Evolutionary conservation across 2,888 invertebrate species (phyloP).

Genomic region (Oligia strigilis): DNA sequence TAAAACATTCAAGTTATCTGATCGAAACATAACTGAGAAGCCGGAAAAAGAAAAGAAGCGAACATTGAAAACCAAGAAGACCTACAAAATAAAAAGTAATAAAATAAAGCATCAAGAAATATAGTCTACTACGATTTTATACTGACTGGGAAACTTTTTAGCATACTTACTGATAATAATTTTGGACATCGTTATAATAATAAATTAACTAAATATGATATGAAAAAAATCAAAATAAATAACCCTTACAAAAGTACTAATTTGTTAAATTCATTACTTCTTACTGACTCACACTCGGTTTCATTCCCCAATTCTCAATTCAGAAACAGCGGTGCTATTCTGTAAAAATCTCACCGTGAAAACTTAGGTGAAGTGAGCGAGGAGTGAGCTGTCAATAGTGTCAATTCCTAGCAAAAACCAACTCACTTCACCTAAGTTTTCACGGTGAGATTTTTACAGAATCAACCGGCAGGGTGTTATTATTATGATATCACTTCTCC

Average conservation of each 20-base stretch:
- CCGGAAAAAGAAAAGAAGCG: constrained; percentile 48
- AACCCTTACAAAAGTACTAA: neutral
- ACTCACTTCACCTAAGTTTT: too few species aligned
- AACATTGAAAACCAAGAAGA: constrained; percentile 49
- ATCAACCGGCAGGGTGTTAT: neutral
- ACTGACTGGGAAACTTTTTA: neutral
- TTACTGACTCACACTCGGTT: neutral
- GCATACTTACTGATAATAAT: neutral
- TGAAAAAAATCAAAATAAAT: constrained; percentile 10
- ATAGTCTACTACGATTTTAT: constrained; percentile 21
- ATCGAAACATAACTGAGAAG: constrained; percentile 71
- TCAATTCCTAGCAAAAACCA: too few species aligned
- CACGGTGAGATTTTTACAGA: too few species aligned
- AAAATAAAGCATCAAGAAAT: constrained; percentile 37
- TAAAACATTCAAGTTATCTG: constrained; percentile 84
- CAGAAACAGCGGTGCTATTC: neutral
- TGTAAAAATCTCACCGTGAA: too few species aligned
- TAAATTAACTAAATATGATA: neutral
- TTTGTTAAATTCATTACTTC: neutral
- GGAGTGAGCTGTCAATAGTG: too few species aligned
- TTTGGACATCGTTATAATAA: neutral
- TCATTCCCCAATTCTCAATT: neutral
- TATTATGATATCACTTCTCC: neutral
- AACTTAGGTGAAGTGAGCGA: too few species aligned
- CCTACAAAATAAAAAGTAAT: constrained; percentile 45